A percentile compares a stretch with the other conserved stretches of the same genome.
phyloP scores from a whole-genome alignment of 2,113 vertebrate species.

The Chaenocephalus aceratus region DNA sequence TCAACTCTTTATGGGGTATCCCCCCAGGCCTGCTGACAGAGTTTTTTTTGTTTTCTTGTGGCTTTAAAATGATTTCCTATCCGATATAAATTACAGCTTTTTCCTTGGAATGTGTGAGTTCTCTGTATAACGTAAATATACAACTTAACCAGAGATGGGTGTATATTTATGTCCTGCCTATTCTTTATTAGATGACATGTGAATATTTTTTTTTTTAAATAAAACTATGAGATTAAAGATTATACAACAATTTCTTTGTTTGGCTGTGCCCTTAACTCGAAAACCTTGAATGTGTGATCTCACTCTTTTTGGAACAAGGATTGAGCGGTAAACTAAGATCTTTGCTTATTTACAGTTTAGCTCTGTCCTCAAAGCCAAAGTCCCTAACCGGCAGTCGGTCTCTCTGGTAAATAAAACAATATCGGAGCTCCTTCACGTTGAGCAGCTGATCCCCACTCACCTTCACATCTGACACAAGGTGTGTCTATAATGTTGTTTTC shows the following conservation, averaged over 20 bases:
- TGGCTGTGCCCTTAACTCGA: not conserved
- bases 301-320: constrained; percentile 26
- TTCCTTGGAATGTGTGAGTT: not conserved
- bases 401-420: not conserved
- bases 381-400: not conserved
- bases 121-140: not conserved
- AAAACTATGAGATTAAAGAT: constrained; percentile 39
- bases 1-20: not conserved
- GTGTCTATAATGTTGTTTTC: not conserved
- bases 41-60: constrained; percentile 11
- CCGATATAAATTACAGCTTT: not conserved
- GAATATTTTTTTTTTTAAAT: constrained; percentile 26
- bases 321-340: constrained; percentile 17
- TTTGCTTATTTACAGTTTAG: constrained; percentile 20
- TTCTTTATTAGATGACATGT: constrained; percentile 18
- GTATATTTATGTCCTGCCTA: constrained; percentile 22
- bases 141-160: constrained; percentile 4
- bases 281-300: constrained; percentile 20
- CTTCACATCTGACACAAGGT: not conserved
- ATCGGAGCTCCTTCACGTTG: not conserved
- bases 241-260: not conserved
- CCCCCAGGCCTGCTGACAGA: not conserved
- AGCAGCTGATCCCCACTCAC: not conserved
- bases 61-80: constrained; percentile 18
- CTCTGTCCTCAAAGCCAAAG: constrained; percentile 7